Base-by-base conservation (phyloP, 1,140 invertebrate species). In the Bradysia coprophila region DNA sequence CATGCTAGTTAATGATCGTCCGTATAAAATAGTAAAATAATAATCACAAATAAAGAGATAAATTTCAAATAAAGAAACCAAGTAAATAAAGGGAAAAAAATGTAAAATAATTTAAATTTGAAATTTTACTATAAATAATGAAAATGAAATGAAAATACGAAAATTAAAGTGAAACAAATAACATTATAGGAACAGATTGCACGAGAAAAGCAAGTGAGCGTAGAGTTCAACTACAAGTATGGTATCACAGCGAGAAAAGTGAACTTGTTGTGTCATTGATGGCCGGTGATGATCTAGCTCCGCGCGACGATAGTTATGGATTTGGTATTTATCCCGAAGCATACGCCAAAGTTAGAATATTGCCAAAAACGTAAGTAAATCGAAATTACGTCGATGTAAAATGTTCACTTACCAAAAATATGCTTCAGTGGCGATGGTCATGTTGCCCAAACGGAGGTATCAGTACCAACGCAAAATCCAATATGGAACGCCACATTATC, bases 401-500 rank as follows among this genome's bases (percentile, higher is more conserved):
- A n/a, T n/a, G n/a, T 31, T 31, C 28, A 9, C n/a, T 31, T 31
- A n/a, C n/a, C n/a, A n/a, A n/a, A n/a, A n/a, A n/a, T n/a, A n/a
- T n/a, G n/a, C 49, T 57, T 3, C 51, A 87, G 83, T 36, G 74
- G 75, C 34, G 77, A 78, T 51, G 75, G 76, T 44, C 71, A 68
- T 42, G 72, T 76, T 13, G 65, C 80, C 40, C 81, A 83, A 53
- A 89, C 84, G 1, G 81, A 80, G 50, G 76, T 85, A 4, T 79
- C 83, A 2, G 81, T 82, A 43, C 76, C 81, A 9, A 81, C 81
- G 2, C 81, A 80, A 51, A 85, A 81, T 56, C 85, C 86, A 6
- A 80, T 86, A 37, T 91, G 85, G 86, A 89, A 90, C 53, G 83
- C 85, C 13, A 89, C 83, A n/a, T 64, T 89, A 16, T 79, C 79